A percentile compares a stretch with the other conserved stretches of the same genome.
Conservation (phyloP, 2,888 invertebrate genomes). For the Mimas tiliae region DNA sequence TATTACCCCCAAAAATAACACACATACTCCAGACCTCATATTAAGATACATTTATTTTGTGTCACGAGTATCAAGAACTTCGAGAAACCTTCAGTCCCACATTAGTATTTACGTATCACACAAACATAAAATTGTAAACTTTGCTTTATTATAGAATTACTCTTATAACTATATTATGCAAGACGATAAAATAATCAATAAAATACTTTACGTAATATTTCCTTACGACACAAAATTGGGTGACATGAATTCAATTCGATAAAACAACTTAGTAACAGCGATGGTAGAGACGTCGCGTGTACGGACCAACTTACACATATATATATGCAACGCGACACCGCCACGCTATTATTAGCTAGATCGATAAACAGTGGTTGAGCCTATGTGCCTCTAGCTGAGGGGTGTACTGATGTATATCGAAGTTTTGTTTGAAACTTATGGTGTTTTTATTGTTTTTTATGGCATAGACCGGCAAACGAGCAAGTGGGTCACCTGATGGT, state of each 20-base stretch:
- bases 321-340: slow-evolving; percentile 15
- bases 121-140: not conserved
- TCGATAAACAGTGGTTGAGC: slow-evolving; percentile 15
- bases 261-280: slow-evolving; percentile 4
- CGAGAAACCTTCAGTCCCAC: not conserved
- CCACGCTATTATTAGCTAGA: slow-evolving; percentile 26
- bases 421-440: too few relatives aligned
- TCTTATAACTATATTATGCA: not conserved
- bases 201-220: too few relatives aligned
- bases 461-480: too few relatives aligned
- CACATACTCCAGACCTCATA: too few relatives aligned
- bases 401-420: not conserved
- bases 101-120: not conserved
- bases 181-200: too few relatives aligned
- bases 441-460: too few relatives aligned
- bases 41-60: too few relatives aligned
- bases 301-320: not conserved
- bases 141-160: not conserved
- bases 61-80: not conserved
- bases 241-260: slow-evolving; percentile 6
- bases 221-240: not conserved
- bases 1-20: too few relatives aligned
- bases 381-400: slow-evolving; percentile 6
- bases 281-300: slow-evolving; percentile 18
- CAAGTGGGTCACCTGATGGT: too few relatives aligned